phyloP scores from a whole-genome alignment of 2,888 invertebrate species.

The Eucera pruinosa region DNA sequence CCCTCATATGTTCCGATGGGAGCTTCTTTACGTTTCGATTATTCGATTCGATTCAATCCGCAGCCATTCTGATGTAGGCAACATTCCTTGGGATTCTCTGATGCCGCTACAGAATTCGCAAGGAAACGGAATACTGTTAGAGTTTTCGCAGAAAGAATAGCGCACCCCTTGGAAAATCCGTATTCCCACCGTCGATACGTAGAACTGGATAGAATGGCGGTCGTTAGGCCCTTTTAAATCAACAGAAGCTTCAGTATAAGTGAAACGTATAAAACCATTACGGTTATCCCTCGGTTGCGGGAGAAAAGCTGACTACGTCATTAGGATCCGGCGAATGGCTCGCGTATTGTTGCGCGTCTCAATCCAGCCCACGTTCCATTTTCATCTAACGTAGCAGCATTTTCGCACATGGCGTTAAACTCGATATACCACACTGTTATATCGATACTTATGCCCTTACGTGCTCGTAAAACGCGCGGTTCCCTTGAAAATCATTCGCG shows the following conservation, averaged over 20 bases:
- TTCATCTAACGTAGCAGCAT: conserved; percentile 57
- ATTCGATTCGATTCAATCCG: too few relatives aligned
- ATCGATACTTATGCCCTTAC: conserved; percentile 54
- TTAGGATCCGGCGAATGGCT: conserved; percentile 73
- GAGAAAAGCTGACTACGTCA: conserved; percentile 74
- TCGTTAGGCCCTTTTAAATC: conserved; percentile 60
- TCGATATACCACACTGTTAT: conserved; percentile 53
- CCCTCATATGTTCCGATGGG: too few relatives aligned
- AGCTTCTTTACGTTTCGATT: too few relatives aligned
- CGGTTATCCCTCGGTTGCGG: conserved; percentile 71
- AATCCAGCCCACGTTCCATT: conserved; percentile 42
- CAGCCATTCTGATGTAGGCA: too few relatives aligned
- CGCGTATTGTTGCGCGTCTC: conserved; percentile 51
- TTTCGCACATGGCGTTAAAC: conserved; percentile 49
- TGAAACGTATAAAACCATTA: conserved; percentile 79
- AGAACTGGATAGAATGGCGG: conserved; percentile 5
- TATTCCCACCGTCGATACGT: conserved; percentile 5
- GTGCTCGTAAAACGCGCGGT: conserved; percentile 55
- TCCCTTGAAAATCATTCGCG: conserved; percentile 45
- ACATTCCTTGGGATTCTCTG: too few relatives aligned
- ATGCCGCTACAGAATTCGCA: background rate
- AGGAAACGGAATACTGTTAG: background rate
- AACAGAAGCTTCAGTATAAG: conserved; percentile 70
- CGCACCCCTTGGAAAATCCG: conserved; percentile 19
- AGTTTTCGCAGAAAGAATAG: conserved; percentile 31